These are phyloP conservation scores for Sebastiscus albofasciatus DNA, from an alignment of 2,797 vertebrate genomes.

Conservation along the genomic window DNA sequence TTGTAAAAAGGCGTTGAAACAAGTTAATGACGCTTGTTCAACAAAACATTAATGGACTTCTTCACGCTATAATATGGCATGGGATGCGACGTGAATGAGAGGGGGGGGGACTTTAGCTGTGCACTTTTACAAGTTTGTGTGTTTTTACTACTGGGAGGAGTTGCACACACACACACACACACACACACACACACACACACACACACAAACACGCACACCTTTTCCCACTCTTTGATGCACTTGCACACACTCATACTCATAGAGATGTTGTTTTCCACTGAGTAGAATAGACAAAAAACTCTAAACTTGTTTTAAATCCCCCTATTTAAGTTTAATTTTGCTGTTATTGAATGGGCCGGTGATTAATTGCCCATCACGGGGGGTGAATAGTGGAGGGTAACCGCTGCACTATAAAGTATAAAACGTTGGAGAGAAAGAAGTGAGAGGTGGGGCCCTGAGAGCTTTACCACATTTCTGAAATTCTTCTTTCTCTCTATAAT, in stretches of 20 bases:
- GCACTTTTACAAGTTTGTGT: conserved; percentile 77
- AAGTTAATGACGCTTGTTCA: conserved; percentile 98
- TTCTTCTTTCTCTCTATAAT: conserved; percentile 70
- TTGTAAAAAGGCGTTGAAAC: conserved; percentile 97
- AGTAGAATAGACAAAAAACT: conserved; percentile 1
- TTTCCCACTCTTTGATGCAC: background rate
- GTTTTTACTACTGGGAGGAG: conserved; percentile 74
- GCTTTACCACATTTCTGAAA: conserved; percentile 71
- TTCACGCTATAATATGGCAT: conserved; percentile 95
- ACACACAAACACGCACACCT: background rate
- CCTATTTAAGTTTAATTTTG: conserved; percentile 48
- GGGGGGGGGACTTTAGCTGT: conserved; percentile 51
- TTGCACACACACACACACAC: conserved; percentile 17
- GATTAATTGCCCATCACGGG: conserved; percentile 76
- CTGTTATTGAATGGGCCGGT: conserved; percentile 63
- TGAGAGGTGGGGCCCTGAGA: conserved; percentile 36
- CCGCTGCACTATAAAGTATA: conserved; percentile 56
- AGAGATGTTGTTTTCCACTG: conserved; percentile 6
- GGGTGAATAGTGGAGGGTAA: conserved; percentile 60
- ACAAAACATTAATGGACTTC: conserved; percentile 98
- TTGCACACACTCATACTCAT: background rate
- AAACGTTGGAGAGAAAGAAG: conserved; percentile 36
- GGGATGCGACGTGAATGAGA: conserved; percentile 74
- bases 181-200: conserved; percentile 2
- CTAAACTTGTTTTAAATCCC: background rate